These are phyloP conservation scores for Mechanitis messenoides DNA, from an alignment of 2,888 invertebrate genomes.

Conservation along the genomic window DNA sequence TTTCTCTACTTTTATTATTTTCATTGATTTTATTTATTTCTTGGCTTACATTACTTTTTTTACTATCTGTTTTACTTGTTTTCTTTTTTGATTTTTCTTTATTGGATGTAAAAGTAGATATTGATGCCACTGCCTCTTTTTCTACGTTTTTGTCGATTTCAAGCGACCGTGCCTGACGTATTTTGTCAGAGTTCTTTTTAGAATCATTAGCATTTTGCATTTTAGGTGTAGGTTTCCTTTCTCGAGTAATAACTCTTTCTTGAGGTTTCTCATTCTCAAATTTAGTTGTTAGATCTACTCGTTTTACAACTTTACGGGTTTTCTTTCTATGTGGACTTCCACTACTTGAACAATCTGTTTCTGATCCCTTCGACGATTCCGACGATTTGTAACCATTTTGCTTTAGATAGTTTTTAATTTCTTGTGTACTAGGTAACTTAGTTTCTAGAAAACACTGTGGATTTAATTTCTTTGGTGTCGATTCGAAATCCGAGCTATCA, in stretches of 20 bases:
- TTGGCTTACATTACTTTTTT: constrained; percentile 10
- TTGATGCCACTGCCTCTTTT: constrained; percentile 28
- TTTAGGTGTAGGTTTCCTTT: constrained; percentile 56
- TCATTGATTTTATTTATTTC: constrained; percentile 8
- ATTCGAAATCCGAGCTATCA: constrained; percentile 52
- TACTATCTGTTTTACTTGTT: constrained; percentile 16
- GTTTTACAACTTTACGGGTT: constrained; percentile 37
- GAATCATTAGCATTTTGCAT: constrained; percentile 33
- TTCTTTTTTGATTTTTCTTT: constrained; percentile 11
- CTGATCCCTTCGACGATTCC: constrained; percentile 58
- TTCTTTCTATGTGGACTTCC: constrained; percentile 34
- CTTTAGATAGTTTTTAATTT: constrained; percentile 53
- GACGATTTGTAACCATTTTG: constrained; percentile 23
- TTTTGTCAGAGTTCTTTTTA: constrained; percentile 37
- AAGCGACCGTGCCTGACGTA: constrained; percentile 46
- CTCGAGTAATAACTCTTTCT: constrained; percentile 52
- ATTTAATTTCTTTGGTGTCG: constrained; percentile 52
- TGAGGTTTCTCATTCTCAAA: constrained; percentile 50
- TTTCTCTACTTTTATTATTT: constrained; percentile 11
- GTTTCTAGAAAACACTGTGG: constrained; percentile 45
- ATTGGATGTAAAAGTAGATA: not conserved
- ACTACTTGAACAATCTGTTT: constrained; percentile 10
- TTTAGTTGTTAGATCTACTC: constrained; percentile 48
- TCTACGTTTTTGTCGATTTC: constrained; percentile 56
- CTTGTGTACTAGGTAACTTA: constrained; percentile 61